These are phyloP conservation scores for Gavia stellata DNA, from an alignment of 2,113 vertebrate species.

Conservation along the genomic window DNA sequence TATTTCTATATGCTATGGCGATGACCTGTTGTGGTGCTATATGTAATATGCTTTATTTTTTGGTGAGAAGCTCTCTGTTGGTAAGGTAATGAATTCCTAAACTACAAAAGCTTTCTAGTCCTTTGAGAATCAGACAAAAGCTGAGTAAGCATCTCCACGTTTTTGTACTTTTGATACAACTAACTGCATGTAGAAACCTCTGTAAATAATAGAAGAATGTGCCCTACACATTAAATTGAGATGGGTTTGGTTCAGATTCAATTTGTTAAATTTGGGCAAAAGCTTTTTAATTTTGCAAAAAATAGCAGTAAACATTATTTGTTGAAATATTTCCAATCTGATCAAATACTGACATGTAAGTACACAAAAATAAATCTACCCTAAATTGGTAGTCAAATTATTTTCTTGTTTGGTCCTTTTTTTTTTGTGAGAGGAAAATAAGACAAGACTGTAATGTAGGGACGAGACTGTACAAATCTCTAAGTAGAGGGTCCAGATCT, in stretches of 20 bases:
- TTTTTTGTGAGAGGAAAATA: neutral
- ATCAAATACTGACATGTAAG: neutral
- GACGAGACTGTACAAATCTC: neutral
- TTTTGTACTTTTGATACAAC: rapidly evolving
- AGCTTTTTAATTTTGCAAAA: neutral
- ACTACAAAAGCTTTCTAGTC: neutral
- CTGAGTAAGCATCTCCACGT: neutral
- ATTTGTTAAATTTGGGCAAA: neutral
- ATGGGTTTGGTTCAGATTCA: neutral
- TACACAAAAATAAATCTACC: neutral
- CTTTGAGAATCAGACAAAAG: neutral
- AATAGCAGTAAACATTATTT: neutral
- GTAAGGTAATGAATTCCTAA: neutral
- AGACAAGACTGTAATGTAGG: neutral
- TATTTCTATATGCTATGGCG: neutral
- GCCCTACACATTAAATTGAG: neutral
- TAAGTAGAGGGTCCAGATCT: neutral
- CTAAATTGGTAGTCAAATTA: neutral
- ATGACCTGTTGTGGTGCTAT: neutral
- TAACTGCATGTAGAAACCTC: neutral
- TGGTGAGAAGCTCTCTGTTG: neutral
- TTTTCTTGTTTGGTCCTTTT: neutral
- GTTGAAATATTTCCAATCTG: neutral
- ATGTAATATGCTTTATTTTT: neutral
- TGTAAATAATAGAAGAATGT: neutral